Evolutionary conservation across 2,797 vertebrate species (phyloP).

Genomic region (Bovichtus diacanthus): DNA sequence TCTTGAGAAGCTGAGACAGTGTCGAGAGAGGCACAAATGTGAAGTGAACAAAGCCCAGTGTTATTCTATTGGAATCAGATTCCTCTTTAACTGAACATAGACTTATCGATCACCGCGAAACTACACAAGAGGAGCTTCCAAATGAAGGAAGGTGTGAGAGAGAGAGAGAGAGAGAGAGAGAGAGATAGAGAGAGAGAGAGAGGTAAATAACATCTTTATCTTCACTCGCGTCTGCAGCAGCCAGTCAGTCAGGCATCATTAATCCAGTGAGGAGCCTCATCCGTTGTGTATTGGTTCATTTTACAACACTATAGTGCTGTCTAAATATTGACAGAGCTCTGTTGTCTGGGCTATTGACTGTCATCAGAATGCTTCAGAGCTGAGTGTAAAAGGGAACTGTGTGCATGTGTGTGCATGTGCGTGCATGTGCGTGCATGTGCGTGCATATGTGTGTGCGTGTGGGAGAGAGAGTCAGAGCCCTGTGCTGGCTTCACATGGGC

Average conservation of each 20-base stretch:
- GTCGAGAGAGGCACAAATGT: constrained; percentile 65
- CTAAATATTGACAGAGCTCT: constrained; percentile 84
- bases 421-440: not conserved
- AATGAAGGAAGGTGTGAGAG: constrained; percentile 56
- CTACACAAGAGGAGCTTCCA: constrained; percentile 76
- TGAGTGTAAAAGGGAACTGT: constrained; percentile 51
- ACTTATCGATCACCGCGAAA: constrained; percentile 76
- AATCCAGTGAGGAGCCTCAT: constrained; percentile 81
- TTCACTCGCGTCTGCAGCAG: constrained; percentile 70
- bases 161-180: constrained; percentile 1
- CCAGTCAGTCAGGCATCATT: constrained; percentile 83
- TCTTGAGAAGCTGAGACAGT: constrained; percentile 52
- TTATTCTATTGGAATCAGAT: constrained; percentile 83
- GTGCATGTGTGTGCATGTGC: constrained; percentile 3
- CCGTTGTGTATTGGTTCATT: constrained; percentile 81
- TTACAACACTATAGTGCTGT: constrained; percentile 80
- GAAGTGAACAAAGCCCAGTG: constrained; percentile 72
- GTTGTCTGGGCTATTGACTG: constrained; percentile 83
- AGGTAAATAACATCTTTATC: constrained; percentile 80
- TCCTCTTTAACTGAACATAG: constrained; percentile 83
- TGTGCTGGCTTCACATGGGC: constrained; percentile 40
- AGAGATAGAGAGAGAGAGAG: constrained; percentile 12
- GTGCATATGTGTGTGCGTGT: not conserved
- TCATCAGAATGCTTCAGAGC: constrained; percentile 71
- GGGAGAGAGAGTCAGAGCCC: not conserved